A percentile compares a stretch with the other conserved stretches of the same genome.
Conservation (phyloP, 2,113 vertebrate genomes). For the Hippocampus guttulatus region DNA sequence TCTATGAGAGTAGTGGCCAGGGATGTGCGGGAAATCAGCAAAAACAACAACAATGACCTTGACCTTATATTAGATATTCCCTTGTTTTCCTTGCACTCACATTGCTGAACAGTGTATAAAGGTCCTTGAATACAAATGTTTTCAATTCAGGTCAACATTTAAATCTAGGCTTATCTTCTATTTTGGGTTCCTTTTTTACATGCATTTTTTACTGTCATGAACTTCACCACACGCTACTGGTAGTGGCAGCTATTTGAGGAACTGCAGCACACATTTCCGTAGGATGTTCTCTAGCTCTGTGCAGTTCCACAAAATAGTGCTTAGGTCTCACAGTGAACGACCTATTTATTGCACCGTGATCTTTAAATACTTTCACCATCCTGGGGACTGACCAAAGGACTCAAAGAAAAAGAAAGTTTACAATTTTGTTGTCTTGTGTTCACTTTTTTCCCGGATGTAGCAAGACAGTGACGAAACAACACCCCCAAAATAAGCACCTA, state of each 20-base stretch:
- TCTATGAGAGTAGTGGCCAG: not conserved
- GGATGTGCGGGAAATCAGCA: no score
- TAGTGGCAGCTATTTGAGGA: not conserved
- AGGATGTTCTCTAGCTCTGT: constrained; percentile 28
- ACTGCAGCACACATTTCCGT: constrained; percentile 21
- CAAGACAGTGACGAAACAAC: constrained; percentile 55
- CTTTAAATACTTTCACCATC: constrained; percentile 51
- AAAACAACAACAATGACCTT: no score
- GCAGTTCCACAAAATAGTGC: constrained; percentile 40
- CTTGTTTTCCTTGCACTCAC: no score
- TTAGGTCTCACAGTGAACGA: constrained; percentile 33
- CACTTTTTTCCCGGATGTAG: constrained; percentile 66
- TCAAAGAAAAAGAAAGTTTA: constrained; percentile 19
- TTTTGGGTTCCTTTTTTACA: no score
- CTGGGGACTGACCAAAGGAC: constrained; percentile 42
- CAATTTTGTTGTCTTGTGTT: constrained; percentile 41
- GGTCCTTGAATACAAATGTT: no score
- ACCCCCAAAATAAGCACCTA: constrained; percentile 52
- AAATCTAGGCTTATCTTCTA: no score
- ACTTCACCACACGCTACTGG: no score
- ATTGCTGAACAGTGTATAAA: no score
- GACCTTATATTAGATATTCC: no score
- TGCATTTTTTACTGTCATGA: no score
- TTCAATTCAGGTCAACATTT: no score
- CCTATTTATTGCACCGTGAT: constrained; percentile 41